These are phyloP conservation scores for Calyptommatus sinebrachiatus DNA, from an alignment of 2,113 vertebrate genomes.

Conservation along the genomic window DNA sequence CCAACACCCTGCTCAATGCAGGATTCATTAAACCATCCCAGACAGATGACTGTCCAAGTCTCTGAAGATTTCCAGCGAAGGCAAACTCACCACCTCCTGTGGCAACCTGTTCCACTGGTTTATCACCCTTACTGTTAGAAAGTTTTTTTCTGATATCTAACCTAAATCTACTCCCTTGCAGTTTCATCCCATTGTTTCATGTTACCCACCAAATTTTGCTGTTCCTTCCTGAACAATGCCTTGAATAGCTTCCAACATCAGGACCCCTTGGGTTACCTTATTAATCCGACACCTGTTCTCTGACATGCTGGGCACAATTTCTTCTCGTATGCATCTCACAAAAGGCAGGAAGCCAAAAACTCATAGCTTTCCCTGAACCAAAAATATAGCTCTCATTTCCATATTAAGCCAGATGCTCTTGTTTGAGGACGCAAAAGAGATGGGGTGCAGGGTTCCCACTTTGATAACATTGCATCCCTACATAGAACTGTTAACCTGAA, in stretches of 20 bases:
- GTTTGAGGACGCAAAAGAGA: no score
- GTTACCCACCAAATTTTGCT: neutral
- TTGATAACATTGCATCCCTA: neutral
- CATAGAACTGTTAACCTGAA: neutral
- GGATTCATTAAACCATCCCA: no score
- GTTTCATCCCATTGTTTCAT: no score
- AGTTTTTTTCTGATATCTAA: no score
- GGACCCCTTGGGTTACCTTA: neutral
- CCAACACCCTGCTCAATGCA: no score
- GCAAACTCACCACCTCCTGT: no score
- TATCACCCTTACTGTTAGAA: no score
- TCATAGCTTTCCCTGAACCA: neutral
- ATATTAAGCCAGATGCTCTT: neutral
- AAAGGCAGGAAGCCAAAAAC: neutral
- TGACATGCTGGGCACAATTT: neutral
- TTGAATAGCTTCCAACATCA: neutral
- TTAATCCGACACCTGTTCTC: conserved; percentile 12
- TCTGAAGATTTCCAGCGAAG: no score
- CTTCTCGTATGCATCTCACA: neutral
- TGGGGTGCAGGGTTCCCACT: neutral
- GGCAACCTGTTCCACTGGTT: no score
- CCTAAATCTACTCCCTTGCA: no score
- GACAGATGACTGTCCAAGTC: no score
- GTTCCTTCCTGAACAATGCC: neutral
- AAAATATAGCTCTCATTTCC: neutral